These are phyloP conservation scores for Helogale parvula DNA, from an alignment of 2,113 vertebrate genomes.

Conservation along the genomic window DNA sequence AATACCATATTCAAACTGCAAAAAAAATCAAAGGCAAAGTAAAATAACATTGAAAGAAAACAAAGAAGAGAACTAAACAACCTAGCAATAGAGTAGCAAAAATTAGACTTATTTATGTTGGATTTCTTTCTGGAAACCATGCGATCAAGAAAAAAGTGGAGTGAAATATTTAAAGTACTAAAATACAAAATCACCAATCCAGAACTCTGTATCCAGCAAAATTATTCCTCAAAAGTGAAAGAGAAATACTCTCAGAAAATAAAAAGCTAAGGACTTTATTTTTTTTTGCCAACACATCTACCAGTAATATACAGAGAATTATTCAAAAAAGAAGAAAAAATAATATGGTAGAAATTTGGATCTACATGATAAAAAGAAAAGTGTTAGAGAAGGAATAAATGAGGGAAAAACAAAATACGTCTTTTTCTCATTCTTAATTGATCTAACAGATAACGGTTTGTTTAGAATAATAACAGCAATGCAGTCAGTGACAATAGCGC, in stretches of 20 bases:
- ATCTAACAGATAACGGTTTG: not conserved
- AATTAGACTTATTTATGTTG: not conserved
- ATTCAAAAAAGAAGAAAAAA: not conserved
- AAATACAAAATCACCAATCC: not conserved
- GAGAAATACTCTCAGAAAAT: not conserved
- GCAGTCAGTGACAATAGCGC: not conserved
- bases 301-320: not conserved
- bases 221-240: not conserved
- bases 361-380: not conserved
- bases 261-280: not conserved
- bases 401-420: not conserved
- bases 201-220: not conserved
- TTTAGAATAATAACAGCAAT: not conserved
- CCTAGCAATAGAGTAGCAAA: not conserved
- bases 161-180: not conserved
- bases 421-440: not conserved
- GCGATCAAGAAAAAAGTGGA: not conserved
- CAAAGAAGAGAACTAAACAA: not conserved
- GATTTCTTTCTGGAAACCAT: not conserved
- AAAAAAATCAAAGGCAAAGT: not conserved
- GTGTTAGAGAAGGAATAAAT: not conserved
- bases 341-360: not conserved
- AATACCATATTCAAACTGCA: not conserved
- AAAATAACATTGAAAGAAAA: not conserved
- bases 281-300: not conserved